Base-by-base conservation (phyloP, 1,140 invertebrate genomes). In the Caenorhabditis latens region DNA sequence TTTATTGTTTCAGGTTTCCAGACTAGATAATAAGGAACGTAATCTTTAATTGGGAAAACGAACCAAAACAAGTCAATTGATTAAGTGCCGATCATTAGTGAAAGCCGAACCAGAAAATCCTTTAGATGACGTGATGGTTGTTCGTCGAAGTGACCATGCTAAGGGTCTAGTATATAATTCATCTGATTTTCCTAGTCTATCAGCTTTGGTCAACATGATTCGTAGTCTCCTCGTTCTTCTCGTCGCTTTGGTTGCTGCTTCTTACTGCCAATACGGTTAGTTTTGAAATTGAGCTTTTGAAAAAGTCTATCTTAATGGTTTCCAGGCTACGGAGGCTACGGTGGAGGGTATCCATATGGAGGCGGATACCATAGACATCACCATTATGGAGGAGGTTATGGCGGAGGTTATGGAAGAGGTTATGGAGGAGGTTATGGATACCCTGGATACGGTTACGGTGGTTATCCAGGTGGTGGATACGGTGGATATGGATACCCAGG, bases 61-160 rank as follows among this genome's bases (percentile, higher is more conserved):
- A 53, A 53, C 11, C 50, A 53, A 71, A 71, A 71, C 65, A 71
- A 71, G 42, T 71, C 65, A 71, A 71, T 19, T 71, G 65, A 71
- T 71, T 71, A 71, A 65, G 13, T 2, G 24, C 16, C 65, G 11
- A 13, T n/a, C 42, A 6, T n/a, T 46, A 32, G 7, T 9, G 19
- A 40, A 43, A 71, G 65, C 65, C 46, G 14, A 71, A 71, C 65
- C 40, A 71, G 65, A 71, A 19, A 4, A 63, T 24, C 55, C 32
- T 32, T 32, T 32, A 58, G 19, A 63, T 63, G 24, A 63, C 61
- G 61, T 63, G 21, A 63, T 63, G 4, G 9, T 14, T 71, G 21
- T 71, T 71, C 16, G 65, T 7, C 65, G 42, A 71, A 71, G 40
- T 43, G 57, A 61, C 57, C 57, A 71, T 19, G 9, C 14, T 42